Evolutionary conservation across 2,113 vertebrate species (phyloP), one percentile per base, ranked within the genome.

Genomic region (Podarcis cretensis): DNA sequence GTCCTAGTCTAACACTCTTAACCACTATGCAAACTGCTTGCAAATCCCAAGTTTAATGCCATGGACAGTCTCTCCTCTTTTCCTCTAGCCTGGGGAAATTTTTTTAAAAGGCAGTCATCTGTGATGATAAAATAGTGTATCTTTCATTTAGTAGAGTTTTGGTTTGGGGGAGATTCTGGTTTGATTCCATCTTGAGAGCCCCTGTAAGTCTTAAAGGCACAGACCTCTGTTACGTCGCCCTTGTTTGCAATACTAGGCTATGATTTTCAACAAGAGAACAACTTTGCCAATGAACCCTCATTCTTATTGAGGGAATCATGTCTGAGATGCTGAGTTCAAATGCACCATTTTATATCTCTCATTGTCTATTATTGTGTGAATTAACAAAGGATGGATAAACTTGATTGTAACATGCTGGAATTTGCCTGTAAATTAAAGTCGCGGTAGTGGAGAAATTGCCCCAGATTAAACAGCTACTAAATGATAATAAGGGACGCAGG

Each of bases 261-360:
- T 27, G 85, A 23, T 80, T 85, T 81, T 81, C 54, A 54, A 65
- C 88, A 27, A 68, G 68, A 75, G 77, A 89, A 81, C 37, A 32
- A 32, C 63, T 81, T 73, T 85, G 35, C 57, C 35, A 79, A 57
- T 21, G 68, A 84, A 65, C 20, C 57, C 54, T 59, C 23, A 75
- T 71, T 84, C 65, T 30, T 71, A 84, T 21, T 89, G 83, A 88
- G 73, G 63, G 20, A 83, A 83, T 77, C 59, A 77, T 88, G 40
- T 32, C 74, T 77, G 74, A 74, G 81, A 75, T 82, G 12, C 69
- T 75, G 71, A 83, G 21, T 54, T 35, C 76, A 71, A 85, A 85
- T 74, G 54, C 30, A 7, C 48, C 48, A n/a, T 73, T 65, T 43
- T 74, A 37, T 74, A 40, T 85, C 37, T 35, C 66, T 80, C 54